Percentiles rank a stretch among this genome's conserved stretches.
Evolutionary conservation across 2,888 invertebrate genomes (phyloP).

Genomic region (Dexiosoma caninum): DNA sequence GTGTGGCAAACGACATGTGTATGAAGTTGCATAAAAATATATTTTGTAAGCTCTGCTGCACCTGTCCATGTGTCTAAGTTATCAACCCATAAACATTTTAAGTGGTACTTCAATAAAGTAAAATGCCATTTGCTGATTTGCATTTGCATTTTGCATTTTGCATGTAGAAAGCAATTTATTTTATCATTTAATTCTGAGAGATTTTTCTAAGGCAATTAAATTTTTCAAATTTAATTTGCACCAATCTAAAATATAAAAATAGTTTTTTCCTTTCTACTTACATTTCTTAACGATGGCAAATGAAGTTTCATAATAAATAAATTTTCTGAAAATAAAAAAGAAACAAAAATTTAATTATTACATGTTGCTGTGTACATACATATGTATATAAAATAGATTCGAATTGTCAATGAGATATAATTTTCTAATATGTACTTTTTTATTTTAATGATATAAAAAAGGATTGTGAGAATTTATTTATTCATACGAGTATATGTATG

Average conservation of each 20-base stretch:
- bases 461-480: too few species aligned
- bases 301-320: slow-evolving; percentile 3
- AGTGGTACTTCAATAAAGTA: slow-evolving; percentile 6
- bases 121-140: slow-evolving; percentile 8
- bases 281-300: slow-evolving; percentile 29
- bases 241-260: not conserved
- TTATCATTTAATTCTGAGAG: not conserved
- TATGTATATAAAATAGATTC: too few species aligned
- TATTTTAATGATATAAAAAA: too few species aligned
- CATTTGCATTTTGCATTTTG: slow-evolving; percentile 15
- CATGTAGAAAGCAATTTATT: not conserved
- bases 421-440: too few species aligned
- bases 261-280: slow-evolving; percentile 33
- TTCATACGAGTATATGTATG: too few species aligned
- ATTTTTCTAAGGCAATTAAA: not conserved
- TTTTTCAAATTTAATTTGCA: not conserved
- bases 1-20: not conserved
- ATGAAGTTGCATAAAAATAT: not conserved
- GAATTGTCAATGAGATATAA: too few species aligned
- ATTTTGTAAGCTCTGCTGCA: slow-evolving; percentile 49
- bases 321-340: slow-evolving; percentile 48
- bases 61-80: slow-evolving; percentile 64
- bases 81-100: slow-evolving; percentile 61
- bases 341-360: not conserved
- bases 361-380: too few species aligned